Evolutionary conservation across 1,140 invertebrate genomes (phyloP).

Genomic region (Pachypeltis micranthus): DNA sequence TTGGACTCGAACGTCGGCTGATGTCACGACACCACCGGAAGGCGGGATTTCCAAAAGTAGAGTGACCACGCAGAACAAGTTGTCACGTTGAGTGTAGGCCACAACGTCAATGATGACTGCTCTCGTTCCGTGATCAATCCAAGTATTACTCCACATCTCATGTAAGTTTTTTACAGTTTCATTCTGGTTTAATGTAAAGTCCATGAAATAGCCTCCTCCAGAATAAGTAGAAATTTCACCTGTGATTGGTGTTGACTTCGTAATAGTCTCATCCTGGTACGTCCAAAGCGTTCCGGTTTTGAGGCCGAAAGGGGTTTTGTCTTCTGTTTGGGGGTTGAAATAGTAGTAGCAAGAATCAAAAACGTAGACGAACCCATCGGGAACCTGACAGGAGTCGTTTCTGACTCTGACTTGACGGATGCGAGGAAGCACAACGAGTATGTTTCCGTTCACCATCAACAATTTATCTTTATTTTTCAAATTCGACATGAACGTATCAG

Average conservation of each 20-base stretch:
- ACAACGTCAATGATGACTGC: background rate
- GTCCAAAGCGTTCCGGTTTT: background rate
- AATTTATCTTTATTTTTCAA: background rate
- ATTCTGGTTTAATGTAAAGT: background rate
- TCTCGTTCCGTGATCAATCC: background rate
- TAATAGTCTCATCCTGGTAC: background rate
- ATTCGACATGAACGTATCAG: background rate
- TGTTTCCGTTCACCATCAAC: background rate
- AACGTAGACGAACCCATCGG: background rate
- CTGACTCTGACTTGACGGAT: background rate
- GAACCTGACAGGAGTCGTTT: background rate
- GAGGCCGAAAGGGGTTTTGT: background rate
- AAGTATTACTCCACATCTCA: background rate
- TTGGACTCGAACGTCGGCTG: conserved; percentile 43
- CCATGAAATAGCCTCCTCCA: conserved; percentile 1
- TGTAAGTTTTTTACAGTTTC: background rate
- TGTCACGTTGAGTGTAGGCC: background rate
- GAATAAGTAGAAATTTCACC: background rate
- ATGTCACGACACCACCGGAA: conserved; percentile 54
- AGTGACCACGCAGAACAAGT: background rate
- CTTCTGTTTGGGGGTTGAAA: background rate
- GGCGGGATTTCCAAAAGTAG: conserved; percentile 55
- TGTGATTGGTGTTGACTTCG: background rate
- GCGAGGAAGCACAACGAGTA: background rate
- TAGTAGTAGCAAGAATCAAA: background rate